phyloP scores from a whole-genome alignment of 1,140 invertebrate genomes.

The Myzus persicae region DNA sequence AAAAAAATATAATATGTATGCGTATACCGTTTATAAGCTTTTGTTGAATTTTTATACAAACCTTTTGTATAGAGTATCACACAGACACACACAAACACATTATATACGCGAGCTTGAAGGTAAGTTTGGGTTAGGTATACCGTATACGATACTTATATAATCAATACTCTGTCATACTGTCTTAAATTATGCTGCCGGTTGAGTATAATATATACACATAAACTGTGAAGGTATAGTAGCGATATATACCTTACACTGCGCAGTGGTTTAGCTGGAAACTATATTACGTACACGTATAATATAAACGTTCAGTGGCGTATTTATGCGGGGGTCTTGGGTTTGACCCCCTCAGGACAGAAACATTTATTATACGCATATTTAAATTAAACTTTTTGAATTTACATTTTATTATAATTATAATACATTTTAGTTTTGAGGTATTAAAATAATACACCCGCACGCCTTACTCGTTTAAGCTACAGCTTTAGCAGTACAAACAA shows the following conservation, averaged over 20 bases:
- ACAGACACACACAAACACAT: neutral
- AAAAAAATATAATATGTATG: neutral
- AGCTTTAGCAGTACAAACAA: neutral
- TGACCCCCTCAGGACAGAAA: neutral
- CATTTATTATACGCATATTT: conserved; percentile 2
- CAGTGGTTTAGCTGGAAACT: neutral
- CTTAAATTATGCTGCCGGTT: neutral
- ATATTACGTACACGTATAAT: neutral
- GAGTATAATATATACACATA: neutral
- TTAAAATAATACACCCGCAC: neutral
- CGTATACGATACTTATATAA: neutral
- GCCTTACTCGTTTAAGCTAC: neutral
- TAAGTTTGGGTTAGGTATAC: neutral
- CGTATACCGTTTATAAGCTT: neutral
- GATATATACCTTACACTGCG: neutral
- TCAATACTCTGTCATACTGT: neutral
- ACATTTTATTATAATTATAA: neutral
- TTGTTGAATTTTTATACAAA: neutral
- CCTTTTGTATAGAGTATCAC: neutral
- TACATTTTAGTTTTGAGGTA: conserved; percentile 6
- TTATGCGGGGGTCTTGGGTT: neutral
- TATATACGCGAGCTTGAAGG: neutral
- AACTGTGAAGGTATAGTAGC: neutral
- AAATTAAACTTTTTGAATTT: conserved; percentile 16
- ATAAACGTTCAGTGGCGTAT: neutral